Base-by-base conservation (phyloP, 2,888 invertebrate genomes). In the Dendrolimus pini region DNA sequence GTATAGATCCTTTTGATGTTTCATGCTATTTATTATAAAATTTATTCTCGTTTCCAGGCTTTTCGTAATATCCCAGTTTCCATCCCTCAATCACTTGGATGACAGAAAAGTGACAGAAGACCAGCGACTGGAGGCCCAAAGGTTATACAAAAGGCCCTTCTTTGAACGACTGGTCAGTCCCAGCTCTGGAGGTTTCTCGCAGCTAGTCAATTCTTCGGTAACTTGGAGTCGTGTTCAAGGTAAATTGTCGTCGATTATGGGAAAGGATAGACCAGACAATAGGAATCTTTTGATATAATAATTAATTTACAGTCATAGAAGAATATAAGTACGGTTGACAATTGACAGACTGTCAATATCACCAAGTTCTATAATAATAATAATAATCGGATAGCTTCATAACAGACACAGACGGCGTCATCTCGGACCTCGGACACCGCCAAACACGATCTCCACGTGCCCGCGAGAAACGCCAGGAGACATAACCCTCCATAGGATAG, bases 51-150 rank as follows among this genome's bases (percentile, higher is more conserved):
- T 42, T 89, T 92, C 2, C 81, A 95, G 96, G 75, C 87, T 95
- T 41, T 95, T 94, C 80, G 93, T 96, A 41, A 93, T 96, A 72
- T 95, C 95, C 1, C 92, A 94, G 72, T 93, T 96, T 69, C 93
- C 94, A 1, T 91, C 91, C 0, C 83, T 96, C 59, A 80, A 92
- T 41, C 94, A 95, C 69, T 82, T 96, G 68, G 96, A 96, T 74
- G 96, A 96, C 72, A 86, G 93, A 58, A 81, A 85, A 53, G 93
- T 96, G n/a, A 94, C 94, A 0, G 80, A 85, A 1, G 93, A 94
- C 69, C 94, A 96, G 74, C 80, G 91, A 30, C 69, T 82, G 3
- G 94, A 95, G 75, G 93, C 95, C 0, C 87, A 87, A 55, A 84
- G 93, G 55, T 77, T 95, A 7, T 95, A 93, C 82, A 92, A 91